Evolutionary conservation across 64 coral and sea anemone genomes (phyloP), one percentile per base, ranked within the genome.

Genomic region (Montipora sp.): DNA sequence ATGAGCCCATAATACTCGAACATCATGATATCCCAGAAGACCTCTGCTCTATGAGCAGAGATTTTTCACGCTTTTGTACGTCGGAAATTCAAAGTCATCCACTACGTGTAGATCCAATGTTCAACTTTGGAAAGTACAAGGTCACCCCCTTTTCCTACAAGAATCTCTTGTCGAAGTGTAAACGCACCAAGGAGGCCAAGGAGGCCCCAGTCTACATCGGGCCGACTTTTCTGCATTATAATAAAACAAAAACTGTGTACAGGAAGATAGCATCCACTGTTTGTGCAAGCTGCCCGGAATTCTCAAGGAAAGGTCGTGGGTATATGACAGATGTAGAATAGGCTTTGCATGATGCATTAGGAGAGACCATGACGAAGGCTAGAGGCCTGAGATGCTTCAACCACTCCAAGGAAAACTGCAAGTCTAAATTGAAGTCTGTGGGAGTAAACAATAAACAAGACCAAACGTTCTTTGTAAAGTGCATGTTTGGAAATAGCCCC

Each of bases 91-190:
- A 60, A 27, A 89, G 70, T 47, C 87, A 94, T 58, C 87, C 92
- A 48, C 83, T 94, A 7, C 59, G 77, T 76, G 78, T 94, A n/a
- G 86, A 94, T 51, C 92, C 92, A 6, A 94, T 78, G 27, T 94
- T 83, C 45, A 89, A 73, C 80, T 93, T 94, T 89, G 92, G 86
- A 47, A 44, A 79, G 10, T 90, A 53, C 70, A 73, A 84, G 59
- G 75, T 87, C 27, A 95, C 88, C 15, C 88, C 81, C 10, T 86
- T 79, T 57, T 79, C 93, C n/a, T 90, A 87, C 60, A 95, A 79
- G 78, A 5, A 80, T 12, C 78, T 80, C 4, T 15, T 80, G 14
- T 65, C 74, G 24, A 87, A 87, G 48, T 93, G 50, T 12, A 87
- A 84, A 47, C 49, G 90, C 77, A 70, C 81, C 13, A 79, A 79